Conservation (phyloP, 1,140 invertebrate genomes). For the Aplysia californica region DNA sequence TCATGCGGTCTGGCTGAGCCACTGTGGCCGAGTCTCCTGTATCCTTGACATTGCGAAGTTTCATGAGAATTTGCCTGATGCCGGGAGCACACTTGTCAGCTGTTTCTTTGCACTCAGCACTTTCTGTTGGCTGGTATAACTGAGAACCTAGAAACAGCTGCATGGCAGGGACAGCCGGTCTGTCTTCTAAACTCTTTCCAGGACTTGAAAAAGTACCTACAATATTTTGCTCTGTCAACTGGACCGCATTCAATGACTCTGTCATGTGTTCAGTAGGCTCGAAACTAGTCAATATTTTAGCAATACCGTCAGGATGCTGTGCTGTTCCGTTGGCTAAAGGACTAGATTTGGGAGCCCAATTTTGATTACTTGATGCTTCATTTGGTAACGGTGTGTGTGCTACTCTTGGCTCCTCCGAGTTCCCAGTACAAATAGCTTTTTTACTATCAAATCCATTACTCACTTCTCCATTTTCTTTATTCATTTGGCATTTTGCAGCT, state of each 20-base stretch:
- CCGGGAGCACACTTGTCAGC: background rate
- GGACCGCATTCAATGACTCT: background rate
- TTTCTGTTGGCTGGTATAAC: background rate
- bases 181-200: background rate
- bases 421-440: background rate
- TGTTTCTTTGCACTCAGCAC: too few species aligned
- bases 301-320: background rate
- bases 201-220: background rate
- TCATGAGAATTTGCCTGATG: conserved; percentile 13
- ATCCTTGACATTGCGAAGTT: background rate
- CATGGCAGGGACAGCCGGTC: background rate
- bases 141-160: too few species aligned
- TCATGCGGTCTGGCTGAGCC: background rate
- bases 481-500: too few species aligned
- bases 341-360: background rate
- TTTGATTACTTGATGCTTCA: too few species aligned
- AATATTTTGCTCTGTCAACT: too few species aligned
- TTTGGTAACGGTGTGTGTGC: background rate
- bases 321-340: background rate
- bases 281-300: background rate
- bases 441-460: background rate
- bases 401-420: background rate
- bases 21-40: background rate
- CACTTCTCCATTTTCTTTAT: too few species aligned
- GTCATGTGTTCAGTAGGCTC: background rate